A percentile compares a stretch with the other conserved stretches of the same genome.
Evolutionary conservation across 2,113 vertebrate genomes (phyloP).

Genomic region (Connochaetes taurinus): DNA sequence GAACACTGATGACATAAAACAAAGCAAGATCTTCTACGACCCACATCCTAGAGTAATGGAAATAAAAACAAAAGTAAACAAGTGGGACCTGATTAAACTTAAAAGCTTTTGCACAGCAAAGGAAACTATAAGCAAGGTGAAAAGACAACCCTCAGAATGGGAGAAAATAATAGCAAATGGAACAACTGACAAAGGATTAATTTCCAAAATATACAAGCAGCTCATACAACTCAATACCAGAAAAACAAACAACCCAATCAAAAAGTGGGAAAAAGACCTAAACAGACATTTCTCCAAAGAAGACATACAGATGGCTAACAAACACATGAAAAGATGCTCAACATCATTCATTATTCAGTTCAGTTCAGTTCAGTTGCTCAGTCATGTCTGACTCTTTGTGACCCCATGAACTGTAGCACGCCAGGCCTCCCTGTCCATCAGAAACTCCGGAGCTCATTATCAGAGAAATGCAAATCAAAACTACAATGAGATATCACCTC

Average conservation of each 20-base stretch:
- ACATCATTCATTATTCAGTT: background rate
- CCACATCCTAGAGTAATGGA: background rate
- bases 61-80: background rate
- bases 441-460: background rate
- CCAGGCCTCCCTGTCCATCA: too few relatives aligned
- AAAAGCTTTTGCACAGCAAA: background rate
- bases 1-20: background rate
- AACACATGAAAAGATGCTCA: background rate
- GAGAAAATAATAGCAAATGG: background rate
- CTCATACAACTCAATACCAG: background rate
- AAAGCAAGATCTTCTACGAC: background rate
- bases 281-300: background rate
- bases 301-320: background rate
- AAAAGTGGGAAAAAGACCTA: background rate
- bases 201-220: background rate
- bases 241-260: background rate
- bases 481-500: background rate
- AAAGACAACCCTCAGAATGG: background rate
- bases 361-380: too few relatives aligned
- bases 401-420: too few relatives aligned
- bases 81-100: background rate
- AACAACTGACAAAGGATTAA: background rate
- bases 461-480: background rate
- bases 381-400: too few relatives aligned
- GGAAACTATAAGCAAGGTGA: background rate